These are phyloP conservation scores for Hepsetus odoe DNA, from an alignment of 2,113 vertebrate species.

Conservation along the genomic window DNA sequence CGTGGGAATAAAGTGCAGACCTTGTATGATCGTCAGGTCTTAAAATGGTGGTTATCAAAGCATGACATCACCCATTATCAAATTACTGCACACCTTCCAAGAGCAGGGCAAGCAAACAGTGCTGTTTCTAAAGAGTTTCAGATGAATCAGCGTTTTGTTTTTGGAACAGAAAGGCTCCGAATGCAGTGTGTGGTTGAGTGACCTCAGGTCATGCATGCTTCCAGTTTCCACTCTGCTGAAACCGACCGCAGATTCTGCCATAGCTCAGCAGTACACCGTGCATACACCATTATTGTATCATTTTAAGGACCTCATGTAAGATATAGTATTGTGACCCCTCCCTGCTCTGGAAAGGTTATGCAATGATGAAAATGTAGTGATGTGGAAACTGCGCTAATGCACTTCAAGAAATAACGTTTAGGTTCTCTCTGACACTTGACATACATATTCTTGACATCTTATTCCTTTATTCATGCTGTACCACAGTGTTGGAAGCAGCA, in stretches of 20 bases:
- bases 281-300: not conserved
- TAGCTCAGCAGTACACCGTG: not conserved
- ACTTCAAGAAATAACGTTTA: not conserved
- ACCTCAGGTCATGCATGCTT: conserved; percentile 24
- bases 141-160: conserved; percentile 18
- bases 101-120: not conserved
- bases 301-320: not conserved
- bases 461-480: not conserved
- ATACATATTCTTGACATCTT: not conserved
- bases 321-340: not conserved
- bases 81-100: not conserved
- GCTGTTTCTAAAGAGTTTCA: conserved; percentile 5
- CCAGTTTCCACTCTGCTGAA: not conserved
- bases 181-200: not conserved
- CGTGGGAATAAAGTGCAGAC: not conserved
- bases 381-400: not conserved
- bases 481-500: not conserved
- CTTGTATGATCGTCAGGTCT: not conserved
- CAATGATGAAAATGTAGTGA: not conserved
- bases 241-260: not conserved
- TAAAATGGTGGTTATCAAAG: conserved; percentile 6
- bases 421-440: not conserved
- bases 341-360: not conserved
- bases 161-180: not conserved
- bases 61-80: conserved; percentile 26